Evolutionary conservation across 2,888 invertebrate genomes (phyloP).

Genomic region (Chirona hameri): DNA sequence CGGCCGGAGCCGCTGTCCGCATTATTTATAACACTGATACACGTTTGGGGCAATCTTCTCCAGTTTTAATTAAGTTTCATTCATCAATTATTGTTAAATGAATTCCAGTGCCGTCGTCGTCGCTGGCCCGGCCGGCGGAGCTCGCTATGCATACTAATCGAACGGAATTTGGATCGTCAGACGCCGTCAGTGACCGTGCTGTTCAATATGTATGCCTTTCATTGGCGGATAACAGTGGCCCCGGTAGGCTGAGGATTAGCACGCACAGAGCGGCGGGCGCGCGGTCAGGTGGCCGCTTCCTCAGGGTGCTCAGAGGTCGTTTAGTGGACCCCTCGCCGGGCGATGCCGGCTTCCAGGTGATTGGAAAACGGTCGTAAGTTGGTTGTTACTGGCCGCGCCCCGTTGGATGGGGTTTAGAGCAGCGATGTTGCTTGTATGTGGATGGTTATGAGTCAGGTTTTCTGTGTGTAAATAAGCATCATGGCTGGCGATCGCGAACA

Average conservation of each 20-base stretch:
- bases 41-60: constrained; percentile 10
- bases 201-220: constrained; percentile 22
- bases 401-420: too few species aligned
- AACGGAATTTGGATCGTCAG: neutral
- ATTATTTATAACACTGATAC: constrained; percentile 24
- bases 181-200: neutral
- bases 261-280: neutral
- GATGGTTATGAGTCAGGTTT: too few species aligned
- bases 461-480: too few species aligned
- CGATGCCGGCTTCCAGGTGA: too few species aligned
- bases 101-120: constrained; percentile 8
- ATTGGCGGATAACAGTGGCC: neutral
- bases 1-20: neutral
- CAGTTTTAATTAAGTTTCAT: constrained; percentile 26
- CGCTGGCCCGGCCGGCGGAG: neutral
- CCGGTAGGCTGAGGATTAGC: neutral
- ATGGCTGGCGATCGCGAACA: too few species aligned
- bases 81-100: constrained; percentile 24
- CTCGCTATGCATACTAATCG: constrained; percentile 1
- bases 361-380: too few species aligned
- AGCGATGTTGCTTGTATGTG: too few species aligned
- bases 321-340: too few species aligned
- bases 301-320: too few species aligned
- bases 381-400: too few species aligned
- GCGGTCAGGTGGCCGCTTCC: neutral